phyloP scores from a whole-genome alignment of 2,797 vertebrate genomes.

The Cynopterus sphinx region DNA sequence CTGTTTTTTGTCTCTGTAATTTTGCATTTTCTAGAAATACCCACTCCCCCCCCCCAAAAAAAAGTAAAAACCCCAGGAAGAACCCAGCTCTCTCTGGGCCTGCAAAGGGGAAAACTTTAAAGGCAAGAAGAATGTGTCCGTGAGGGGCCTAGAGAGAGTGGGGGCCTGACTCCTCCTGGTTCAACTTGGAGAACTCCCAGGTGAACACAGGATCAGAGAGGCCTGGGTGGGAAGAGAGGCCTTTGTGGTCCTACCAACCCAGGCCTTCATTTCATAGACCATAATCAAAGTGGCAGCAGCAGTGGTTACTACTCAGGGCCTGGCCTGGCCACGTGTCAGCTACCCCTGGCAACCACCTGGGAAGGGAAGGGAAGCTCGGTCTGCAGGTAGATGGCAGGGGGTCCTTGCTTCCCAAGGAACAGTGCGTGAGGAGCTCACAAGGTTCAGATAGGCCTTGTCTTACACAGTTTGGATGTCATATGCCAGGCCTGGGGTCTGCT shows the following conservation, averaged over 20 bases:
- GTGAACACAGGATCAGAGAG: not conserved
- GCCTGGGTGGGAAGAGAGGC: not conserved
- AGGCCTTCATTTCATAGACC: not conserved
- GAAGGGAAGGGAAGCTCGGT: not conserved
- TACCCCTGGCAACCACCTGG: not conserved
- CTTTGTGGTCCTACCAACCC: not conserved
- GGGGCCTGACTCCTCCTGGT: not conserved
- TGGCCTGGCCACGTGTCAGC: not conserved
- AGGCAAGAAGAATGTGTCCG: not conserved
- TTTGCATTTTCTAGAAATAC: constrained; percentile 26
- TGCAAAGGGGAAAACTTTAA: not conserved
- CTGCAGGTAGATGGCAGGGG: not conserved
- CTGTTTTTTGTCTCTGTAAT: not conserved
- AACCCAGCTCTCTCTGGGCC: not conserved
- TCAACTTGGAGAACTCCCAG: not conserved
- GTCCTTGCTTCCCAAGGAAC: not conserved
- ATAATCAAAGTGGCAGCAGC: not conserved
- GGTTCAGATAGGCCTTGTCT: not conserved
- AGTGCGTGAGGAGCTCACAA: not conserved
- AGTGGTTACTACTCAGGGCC: not conserved
- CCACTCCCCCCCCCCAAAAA: not conserved
- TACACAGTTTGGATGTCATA: not conserved
- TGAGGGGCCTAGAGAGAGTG: not conserved
- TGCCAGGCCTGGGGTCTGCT: not conserved
- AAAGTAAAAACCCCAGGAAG: not conserved